Evolutionary conservation across 2,888 invertebrate species (phyloP).

Genomic region (Lithophane semibrunnea): DNA sequence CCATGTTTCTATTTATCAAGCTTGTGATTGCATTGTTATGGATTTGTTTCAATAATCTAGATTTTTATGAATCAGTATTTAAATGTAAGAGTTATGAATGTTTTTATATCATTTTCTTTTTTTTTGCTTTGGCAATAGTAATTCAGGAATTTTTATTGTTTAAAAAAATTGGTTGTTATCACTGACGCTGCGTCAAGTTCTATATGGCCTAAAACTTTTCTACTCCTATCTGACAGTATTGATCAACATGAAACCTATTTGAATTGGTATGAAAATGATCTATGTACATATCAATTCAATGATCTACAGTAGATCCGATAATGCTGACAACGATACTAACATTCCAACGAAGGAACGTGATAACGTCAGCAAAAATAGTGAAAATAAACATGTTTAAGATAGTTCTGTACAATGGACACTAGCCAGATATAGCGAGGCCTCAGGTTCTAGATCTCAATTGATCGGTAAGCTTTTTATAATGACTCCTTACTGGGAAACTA

Average conservation of each 20-base stretch:
- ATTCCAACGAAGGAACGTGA: constrained; percentile 32
- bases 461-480: constrained; percentile 60
- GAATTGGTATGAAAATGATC: background rate
- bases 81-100: background rate
- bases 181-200: background rate
- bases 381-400: constrained; percentile 16
- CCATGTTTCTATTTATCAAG: constrained; percentile 10
- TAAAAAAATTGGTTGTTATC: too few relatives aligned
- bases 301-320: constrained; percentile 1
- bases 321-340: constrained; percentile 21
- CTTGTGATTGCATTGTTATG: constrained; percentile 16
- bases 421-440: constrained; percentile 1
- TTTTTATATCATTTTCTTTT: background rate
- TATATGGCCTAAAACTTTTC: background rate
- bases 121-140: background rate
- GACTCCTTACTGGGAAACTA: constrained; percentile 49
- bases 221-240: background rate
- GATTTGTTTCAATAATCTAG: constrained; percentile 10
- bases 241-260: constrained; percentile 15
- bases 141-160: background rate
- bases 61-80: background rate
- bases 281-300: too few relatives aligned
- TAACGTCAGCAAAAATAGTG: constrained; percentile 11
- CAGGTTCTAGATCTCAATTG: constrained; percentile 40
- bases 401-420: constrained; percentile 39